Base-by-base conservation (phyloP, 1,140 invertebrate species). In the Elysia chlorotica region DNA sequence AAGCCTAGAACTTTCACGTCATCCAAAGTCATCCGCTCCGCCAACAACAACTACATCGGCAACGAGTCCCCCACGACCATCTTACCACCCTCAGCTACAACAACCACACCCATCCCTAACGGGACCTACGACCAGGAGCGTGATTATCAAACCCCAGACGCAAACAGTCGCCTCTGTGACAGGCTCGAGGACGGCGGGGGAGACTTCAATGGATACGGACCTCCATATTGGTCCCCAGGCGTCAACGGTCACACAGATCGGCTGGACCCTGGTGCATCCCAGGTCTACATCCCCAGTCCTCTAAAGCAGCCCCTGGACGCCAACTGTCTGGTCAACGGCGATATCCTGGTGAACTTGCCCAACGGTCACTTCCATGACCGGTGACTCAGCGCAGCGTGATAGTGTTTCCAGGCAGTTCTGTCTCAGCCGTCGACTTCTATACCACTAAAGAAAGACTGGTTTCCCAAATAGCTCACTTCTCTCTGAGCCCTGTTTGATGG, bases 1-100 rank as follows among this genome's bases (percentile, higher is more conserved):
- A 81, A 78, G 62, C 78, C 81, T 21, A 74, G 70, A 65, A 78
- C 78, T 14, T 80, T 79, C 76, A 79, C 77, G 10, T 77, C 79
- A 0, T 71, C 71, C 1, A 74, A 76, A 68, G 0, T 71, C 69
- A 28, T 68, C 66, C 31, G 73, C 19, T 28, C 35, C 25, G 57
- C 57, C 5, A 33, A 6, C 33, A 56, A 68, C 31, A 69, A 48
- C n/a, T 54, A 54, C 48, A 48, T 59, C 21, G 36, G 37, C 54
- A 53, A 21, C 21, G 28, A 28, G 14, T 19, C 48, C 1, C 41
- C 10, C 48, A 37, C 67, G 0, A 59, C n/a, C 30, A 4, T 5
- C 14, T 1, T 10, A 23, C 38, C 54, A 23, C 5, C 31, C 21
- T 28, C 53, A 17, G 37, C 3, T 35, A 17, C 31, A 25, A 28